Evolutionary conservation across 2,888 invertebrate species (phyloP).

Genomic region (Caenorhabditis imperialis): DNA sequence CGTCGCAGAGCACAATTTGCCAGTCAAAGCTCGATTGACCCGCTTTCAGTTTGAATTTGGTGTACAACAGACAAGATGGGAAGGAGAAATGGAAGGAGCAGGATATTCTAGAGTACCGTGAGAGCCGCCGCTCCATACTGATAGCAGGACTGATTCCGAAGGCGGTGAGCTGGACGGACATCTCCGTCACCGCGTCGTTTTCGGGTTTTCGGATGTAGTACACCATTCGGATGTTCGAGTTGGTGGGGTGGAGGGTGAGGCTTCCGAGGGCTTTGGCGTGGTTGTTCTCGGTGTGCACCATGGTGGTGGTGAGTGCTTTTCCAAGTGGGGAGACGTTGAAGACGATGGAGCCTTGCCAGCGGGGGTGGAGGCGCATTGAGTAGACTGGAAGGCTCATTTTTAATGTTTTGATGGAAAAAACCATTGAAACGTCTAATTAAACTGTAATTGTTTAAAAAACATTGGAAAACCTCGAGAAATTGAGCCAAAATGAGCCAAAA

Average conservation of each 20-base stretch:
- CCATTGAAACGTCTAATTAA: too few species aligned
- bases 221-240: slow-evolving; percentile 67
- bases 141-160: slow-evolving; percentile 66
- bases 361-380: slow-evolving; percentile 67
- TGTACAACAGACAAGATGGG: slow-evolving; percentile 69
- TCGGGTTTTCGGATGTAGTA: slow-evolving; percentile 67
- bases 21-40: slow-evolving; percentile 72
- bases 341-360: slow-evolving; percentile 73
- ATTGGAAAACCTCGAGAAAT: too few species aligned
- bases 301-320: slow-evolving; percentile 69
- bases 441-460: too few species aligned
- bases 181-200: slow-evolving; percentile 67
- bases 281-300: slow-evolving; percentile 74
- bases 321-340: slow-evolving; percentile 58
- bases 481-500: too few species aligned
- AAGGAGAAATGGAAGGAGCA: slow-evolving; percentile 67
- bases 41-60: slow-evolving; percentile 72
- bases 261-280: slow-evolving; percentile 73
- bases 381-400: slow-evolving; percentile 60
- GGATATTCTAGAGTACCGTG: slow-evolving; percentile 70
- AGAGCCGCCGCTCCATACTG: slow-evolving; percentile 68
- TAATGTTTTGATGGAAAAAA: neutral
- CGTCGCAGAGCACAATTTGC: slow-evolving; percentile 75
- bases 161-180: slow-evolving; percentile 54
- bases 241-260: slow-evolving; percentile 73